Percentiles rank a stretch among this genome's conserved stretches.
Evolutionary conservation across 1,140 invertebrate species (phyloP).

Genomic region (Formica exsecta): DNA sequence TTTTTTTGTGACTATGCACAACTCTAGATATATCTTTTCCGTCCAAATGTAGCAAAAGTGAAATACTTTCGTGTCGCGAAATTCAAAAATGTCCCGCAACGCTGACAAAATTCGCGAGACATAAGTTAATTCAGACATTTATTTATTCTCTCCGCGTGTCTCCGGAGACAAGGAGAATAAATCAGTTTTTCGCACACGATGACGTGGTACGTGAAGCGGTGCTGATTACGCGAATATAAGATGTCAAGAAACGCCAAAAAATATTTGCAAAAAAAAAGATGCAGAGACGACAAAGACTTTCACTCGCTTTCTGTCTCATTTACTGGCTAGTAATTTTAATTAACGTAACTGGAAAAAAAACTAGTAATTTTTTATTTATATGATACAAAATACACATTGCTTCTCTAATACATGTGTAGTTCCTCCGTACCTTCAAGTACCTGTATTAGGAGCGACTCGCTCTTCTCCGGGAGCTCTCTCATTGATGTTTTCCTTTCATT

Average conservation of each 20-base stretch:
- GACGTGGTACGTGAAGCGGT: not conserved
- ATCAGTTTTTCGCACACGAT: constrained; percentile 38
- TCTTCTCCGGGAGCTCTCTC: not conserved
- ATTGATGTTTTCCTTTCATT: constrained; percentile 62
- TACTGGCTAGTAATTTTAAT: not conserved
- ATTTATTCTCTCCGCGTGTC: constrained; percentile 47
- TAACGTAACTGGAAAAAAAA: no score
- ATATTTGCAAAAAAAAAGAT: not conserved
- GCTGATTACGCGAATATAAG: not conserved
- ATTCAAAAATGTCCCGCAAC: constrained; percentile 38
- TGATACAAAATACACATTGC: not conserved
- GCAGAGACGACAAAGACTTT: not conserved
- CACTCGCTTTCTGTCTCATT: not conserved
- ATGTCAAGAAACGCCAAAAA: not conserved
- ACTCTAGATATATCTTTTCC: constrained; percentile 8
- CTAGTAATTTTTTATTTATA: not conserved
- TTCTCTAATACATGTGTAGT: not conserved
- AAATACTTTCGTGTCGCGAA: constrained; percentile 35
- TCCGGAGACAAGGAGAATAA: constrained; percentile 22
- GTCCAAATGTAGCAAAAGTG: not conserved
- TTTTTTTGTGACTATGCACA: not conserved
- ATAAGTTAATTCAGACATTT: constrained; percentile 45
- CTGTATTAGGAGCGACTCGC: not conserved
- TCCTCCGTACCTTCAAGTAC: not conserved
- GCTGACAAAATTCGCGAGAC: constrained; percentile 20